Evolutionary conservation across 2,797 vertebrate genomes (phyloP).

Genomic region (Okamejei kenojei): DNA sequence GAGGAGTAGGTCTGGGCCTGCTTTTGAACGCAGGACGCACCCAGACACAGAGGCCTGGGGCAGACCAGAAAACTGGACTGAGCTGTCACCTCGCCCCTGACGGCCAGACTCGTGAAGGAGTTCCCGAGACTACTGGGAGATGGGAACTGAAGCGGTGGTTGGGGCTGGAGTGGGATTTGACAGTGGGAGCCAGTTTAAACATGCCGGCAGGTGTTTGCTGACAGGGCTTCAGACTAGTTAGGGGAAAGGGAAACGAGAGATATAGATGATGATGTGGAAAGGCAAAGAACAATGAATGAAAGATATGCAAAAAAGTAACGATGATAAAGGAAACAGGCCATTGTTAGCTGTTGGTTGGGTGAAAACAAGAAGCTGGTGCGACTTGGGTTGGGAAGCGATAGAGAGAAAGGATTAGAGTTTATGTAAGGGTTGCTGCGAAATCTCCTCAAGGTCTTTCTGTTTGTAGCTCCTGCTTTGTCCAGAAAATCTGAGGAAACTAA

Average conservation of each 20-base stretch:
- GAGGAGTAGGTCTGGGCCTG: neutral
- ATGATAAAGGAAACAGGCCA: too few species aligned
- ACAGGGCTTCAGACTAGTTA: too few species aligned
- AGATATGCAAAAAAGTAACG: too few species aligned
- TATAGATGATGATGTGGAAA: too few species aligned
- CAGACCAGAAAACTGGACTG: neutral
- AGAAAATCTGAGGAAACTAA: neutral
- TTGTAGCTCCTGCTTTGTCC: neutral
- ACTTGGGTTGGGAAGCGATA: too few species aligned
- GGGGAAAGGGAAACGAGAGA: too few species aligned
- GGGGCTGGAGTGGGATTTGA: neutral
- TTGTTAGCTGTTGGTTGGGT: too few species aligned
- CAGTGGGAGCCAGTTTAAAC: neutral
- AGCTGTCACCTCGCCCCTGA: neutral
- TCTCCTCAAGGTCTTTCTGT: neutral
- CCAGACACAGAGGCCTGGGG: neutral
- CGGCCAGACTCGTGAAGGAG: neutral
- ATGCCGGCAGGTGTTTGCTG: neutral
- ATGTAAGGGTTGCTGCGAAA: too few species aligned
- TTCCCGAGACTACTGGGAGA: neutral
- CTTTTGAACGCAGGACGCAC: neutral
- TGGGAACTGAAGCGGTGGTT: neutral
- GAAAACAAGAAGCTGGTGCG: too few species aligned
- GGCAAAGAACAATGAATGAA: too few species aligned
- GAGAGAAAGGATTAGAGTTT: too few species aligned